Conservation (phyloP, 1,140 invertebrate genomes). For the Trinorchestia longiramus region DNA sequence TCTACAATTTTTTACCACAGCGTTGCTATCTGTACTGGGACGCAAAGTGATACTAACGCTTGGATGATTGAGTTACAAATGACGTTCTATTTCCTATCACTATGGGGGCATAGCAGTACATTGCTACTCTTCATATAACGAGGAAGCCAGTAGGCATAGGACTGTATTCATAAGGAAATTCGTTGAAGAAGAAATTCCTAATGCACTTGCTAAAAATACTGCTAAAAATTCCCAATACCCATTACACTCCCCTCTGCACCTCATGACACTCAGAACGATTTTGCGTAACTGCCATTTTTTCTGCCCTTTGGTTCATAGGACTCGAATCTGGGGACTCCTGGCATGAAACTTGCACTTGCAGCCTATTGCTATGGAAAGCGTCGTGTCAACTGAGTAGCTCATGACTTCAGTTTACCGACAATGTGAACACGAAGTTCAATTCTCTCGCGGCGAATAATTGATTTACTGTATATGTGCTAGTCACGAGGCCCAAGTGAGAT, state of each 20-base stretch:
- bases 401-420: no score
- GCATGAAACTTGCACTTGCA: no score
- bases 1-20: background rate
- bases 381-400: no score
- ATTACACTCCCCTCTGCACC: background rate
- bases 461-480: no score
- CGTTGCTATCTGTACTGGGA: background rate
- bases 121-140: background rate
- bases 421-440: background rate
- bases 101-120: background rate
- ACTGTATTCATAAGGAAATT: background rate
- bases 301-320: no score
- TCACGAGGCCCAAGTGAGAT: background rate
- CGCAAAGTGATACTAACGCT: background rate
- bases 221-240: no score
- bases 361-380: no score
- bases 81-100: background rate
- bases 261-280: background rate
- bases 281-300: background rate
- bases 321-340: no score
- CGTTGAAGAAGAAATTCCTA: background rate
- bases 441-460: background rate
- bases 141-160: background rate
- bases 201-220: no score
- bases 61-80: background rate